A percentile compares a stretch with the other conserved stretches of the same genome.
These are phyloP conservation scores for Phyto melanocephala DNA, from an alignment of 2,888 invertebrate species.

Conservation along the genomic window DNA sequence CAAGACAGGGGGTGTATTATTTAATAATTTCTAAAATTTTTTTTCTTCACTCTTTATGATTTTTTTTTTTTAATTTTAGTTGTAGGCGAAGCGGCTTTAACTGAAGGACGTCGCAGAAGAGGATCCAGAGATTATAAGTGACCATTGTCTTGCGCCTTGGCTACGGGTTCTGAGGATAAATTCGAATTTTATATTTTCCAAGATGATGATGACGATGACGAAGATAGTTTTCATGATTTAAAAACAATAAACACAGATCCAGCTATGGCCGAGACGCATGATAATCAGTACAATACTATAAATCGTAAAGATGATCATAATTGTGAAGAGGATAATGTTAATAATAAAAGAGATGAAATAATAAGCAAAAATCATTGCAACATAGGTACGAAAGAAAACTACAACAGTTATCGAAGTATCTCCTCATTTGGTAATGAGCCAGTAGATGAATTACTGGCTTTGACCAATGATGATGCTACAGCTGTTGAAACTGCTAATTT, in stretches of 20 bases:
- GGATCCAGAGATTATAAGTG: constrained; percentile 87
- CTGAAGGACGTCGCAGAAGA: constrained; percentile 81
- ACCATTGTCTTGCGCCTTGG: constrained; percentile 81
- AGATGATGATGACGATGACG: constrained; percentile 68
- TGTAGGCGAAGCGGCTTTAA: constrained; percentile 75
- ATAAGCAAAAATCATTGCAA: neutral
- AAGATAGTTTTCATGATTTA: constrained; percentile 67
- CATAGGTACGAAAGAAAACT: constrained; percentile 2
- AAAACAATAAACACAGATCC: constrained; percentile 56
- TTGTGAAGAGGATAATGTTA: constrained; percentile 54
- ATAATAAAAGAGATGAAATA: constrained; percentile 35
- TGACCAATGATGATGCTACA: constrained; percentile 53
- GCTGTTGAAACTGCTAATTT: constrained; percentile 70
- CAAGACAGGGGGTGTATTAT: no score
- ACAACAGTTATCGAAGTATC: constrained; percentile 24
- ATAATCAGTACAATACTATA: constrained; percentile 54
- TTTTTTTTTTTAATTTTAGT: constrained; percentile 66
- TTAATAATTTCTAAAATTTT: neutral
- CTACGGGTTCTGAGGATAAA: constrained; percentile 72
- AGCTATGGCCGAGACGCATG: constrained; percentile 73
- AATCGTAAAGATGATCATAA: constrained; percentile 43
- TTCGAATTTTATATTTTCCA: constrained; percentile 62
- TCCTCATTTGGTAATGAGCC: constrained; percentile 56
- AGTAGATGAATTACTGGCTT: constrained; percentile 65
- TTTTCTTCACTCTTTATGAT: neutral